These are phyloP conservation scores for Cephalopachus bancanus DNA, from an alignment of 2,797 vertebrate species.

Conservation along the genomic window DNA sequence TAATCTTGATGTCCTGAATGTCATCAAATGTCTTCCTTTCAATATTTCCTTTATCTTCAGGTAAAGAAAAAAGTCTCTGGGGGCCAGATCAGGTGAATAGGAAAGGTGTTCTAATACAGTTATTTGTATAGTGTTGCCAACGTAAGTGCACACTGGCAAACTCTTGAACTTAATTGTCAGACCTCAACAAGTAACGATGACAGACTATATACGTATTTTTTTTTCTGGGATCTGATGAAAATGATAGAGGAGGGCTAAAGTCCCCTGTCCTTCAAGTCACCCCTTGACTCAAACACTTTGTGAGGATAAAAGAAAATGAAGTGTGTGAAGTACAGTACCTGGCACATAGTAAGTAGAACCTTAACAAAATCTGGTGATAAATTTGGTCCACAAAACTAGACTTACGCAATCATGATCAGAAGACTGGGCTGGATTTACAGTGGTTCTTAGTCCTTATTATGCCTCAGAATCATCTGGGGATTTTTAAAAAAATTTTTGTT, in stretches of 20 bases:
- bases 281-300: not conserved
- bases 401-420: not conserved
- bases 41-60: too few relatives aligned
- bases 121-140: too few relatives aligned
- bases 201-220: not conserved
- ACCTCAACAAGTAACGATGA: too few relatives aligned
- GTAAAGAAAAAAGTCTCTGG: too few relatives aligned
- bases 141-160: too few relatives aligned
- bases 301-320: constrained; percentile 24
- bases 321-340: not conserved
- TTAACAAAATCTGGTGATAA: not conserved
- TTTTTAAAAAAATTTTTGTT: not conserved
- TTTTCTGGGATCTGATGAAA: constrained; percentile 23
- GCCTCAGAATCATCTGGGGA: not conserved
- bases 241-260: not conserved
- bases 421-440: not conserved
- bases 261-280: not conserved
- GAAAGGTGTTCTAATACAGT: too few relatives aligned
- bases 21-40: too few relatives aligned
- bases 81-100: too few relatives aligned
- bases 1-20: too few relatives aligned
- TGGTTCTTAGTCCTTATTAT: not conserved
- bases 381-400: not conserved
- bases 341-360: not conserved
- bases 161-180: too few relatives aligned